These are phyloP conservation scores for Apostichopus japonicus DNA, from an alignment of 35 echinoderm and acorn worm genomes.

Conservation along the genomic window DNA sequence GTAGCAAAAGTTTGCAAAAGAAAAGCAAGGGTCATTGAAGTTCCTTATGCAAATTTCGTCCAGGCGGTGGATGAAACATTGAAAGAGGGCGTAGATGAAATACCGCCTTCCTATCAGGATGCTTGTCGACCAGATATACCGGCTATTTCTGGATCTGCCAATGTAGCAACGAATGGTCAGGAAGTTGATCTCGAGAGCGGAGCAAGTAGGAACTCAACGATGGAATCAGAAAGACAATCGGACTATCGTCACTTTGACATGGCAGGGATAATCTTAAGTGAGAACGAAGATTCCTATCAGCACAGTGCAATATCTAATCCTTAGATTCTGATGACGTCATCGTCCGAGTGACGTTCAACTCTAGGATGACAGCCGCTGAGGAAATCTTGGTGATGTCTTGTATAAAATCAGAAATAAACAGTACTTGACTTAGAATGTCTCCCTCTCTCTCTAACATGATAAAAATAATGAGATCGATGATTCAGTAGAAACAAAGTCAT, in stretches of 20 bases:
- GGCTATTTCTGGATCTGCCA: neutral
- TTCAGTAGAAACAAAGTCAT: too few species aligned
- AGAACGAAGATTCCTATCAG: neutral
- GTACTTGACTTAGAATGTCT: too few species aligned
- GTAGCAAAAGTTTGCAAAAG: conserved; percentile 5
- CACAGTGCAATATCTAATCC: conserved; percentile 5
- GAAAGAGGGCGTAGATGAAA: conserved; percentile 25
- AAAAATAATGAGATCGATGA: too few species aligned
- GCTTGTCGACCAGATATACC: conserved; percentile 23
- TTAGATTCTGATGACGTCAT: neutral
- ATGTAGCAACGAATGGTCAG: neutral
- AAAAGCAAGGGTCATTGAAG: neutral
- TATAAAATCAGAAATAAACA: too few species aligned
- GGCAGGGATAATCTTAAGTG: conserved; percentile 11
- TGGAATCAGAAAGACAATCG: neutral
- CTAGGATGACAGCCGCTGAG: too few species aligned
- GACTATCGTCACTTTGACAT: neutral
- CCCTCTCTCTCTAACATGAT: too few species aligned
- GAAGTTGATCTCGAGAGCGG: neutral
- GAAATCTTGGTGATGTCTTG: too few species aligned
- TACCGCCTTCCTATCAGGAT: conserved; percentile 46
- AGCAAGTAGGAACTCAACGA: neutral
- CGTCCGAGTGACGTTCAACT: too few species aligned
- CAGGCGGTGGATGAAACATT: conserved; percentile 26
- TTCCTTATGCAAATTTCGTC: conserved; percentile 46